Conservation (phyloP, 1,140 invertebrate genomes). For the Elysia chlorotica region DNA sequence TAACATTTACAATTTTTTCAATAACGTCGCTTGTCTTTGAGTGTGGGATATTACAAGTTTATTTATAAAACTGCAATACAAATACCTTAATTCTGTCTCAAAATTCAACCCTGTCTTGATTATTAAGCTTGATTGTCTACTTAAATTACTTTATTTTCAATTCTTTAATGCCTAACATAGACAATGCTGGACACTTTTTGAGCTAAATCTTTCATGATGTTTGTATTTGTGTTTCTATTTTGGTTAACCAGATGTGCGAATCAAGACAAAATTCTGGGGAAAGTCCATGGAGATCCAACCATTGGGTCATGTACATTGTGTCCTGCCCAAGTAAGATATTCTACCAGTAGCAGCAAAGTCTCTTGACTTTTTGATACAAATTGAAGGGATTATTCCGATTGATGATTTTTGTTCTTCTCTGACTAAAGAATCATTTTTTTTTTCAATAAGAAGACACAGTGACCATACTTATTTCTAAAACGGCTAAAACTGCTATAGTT, state of each 20-base stretch:
- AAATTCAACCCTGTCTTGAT: not conserved
- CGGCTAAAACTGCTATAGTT: too few relatives aligned
- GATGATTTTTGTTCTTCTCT: too few relatives aligned
- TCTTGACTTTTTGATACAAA: too few relatives aligned
- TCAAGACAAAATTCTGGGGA: constrained; percentile 64
- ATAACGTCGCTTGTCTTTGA: not conserved
- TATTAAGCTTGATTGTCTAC: not conserved
- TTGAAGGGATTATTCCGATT: too few relatives aligned
- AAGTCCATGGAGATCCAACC: constrained; percentile 64
- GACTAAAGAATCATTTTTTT: too few relatives aligned
- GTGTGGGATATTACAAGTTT: too few relatives aligned
- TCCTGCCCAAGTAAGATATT: constrained; percentile 63
- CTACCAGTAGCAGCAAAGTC: too few relatives aligned
- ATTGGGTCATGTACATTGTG: constrained; percentile 62
- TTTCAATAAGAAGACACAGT: too few relatives aligned
- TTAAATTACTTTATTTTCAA: not conserved
- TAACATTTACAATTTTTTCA: too few relatives aligned
- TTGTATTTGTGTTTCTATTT: not conserved
- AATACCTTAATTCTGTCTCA: not conserved
- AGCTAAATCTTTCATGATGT: not conserved
- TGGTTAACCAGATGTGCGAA: constrained; percentile 55
- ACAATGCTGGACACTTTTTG: not conserved
- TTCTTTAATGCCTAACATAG: not conserved
- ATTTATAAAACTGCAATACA: not conserved
- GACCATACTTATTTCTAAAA: too few relatives aligned